A percentile compares a stretch with the other conserved stretches of the same genome.
These are phyloP conservation scores for Poecile montanus DNA, from an alignment of 2,797 vertebrate genomes.

Conservation along the genomic window DNA sequence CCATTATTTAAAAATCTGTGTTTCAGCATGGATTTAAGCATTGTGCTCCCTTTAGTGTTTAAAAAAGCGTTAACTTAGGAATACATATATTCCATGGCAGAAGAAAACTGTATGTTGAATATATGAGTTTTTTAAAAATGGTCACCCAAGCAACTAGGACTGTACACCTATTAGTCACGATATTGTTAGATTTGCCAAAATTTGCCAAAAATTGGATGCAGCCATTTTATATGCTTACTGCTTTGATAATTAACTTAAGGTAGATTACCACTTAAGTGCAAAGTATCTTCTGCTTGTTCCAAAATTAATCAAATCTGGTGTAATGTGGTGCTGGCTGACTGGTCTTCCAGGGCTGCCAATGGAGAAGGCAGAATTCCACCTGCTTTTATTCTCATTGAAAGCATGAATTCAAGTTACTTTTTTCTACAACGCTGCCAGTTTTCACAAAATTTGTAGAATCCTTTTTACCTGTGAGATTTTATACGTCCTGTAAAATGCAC, in stretches of 20 bases:
- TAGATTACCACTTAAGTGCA: background rate
- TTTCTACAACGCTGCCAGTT: background rate
- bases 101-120: background rate
- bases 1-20: background rate
- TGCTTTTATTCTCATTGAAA: background rate
- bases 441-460: background rate
- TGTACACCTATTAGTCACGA: background rate
- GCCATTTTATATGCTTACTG: background rate
- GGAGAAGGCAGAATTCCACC: background rate
- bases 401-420: background rate
- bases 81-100: background rate
- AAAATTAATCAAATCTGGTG: background rate
- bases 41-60: background rate
- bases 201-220: background rate
- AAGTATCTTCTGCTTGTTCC: background rate
- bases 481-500: background rate
- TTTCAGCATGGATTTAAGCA: background rate
- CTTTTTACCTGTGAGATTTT: background rate
- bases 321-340: background rate
- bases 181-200: background rate
- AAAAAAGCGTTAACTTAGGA: background rate
- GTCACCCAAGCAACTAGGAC: background rate
- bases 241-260: background rate
- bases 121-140: background rate
- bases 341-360: background rate